Percentiles rank a stretch among this genome's conserved stretches.
Evolutionary conservation across 1,140 invertebrate genomes (phyloP).

Genomic region (Ceratosolen fusciceps): DNA sequence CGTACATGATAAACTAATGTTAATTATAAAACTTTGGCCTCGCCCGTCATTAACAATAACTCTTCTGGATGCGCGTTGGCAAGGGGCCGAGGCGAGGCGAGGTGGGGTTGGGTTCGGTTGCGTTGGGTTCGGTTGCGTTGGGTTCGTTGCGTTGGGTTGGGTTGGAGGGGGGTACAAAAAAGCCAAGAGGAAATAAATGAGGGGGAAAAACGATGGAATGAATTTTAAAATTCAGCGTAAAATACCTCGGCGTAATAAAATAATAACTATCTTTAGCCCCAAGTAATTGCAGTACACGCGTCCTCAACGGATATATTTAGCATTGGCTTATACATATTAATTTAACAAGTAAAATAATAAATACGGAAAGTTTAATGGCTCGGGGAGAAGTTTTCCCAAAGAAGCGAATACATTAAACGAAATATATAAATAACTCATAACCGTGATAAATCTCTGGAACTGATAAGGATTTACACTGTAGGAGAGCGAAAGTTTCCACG

Average conservation of each 20-base stretch:
- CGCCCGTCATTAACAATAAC: not conserved
- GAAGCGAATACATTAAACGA: constrained; percentile 4
- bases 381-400: constrained; percentile 2
- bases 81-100: no score
- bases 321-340: constrained; percentile 37
- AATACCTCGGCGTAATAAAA: not conserved
- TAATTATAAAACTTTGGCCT: not conserved
- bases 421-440: constrained; percentile 29
- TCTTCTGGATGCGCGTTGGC: no score
- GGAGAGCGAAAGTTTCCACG: not conserved
- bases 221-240: not conserved
- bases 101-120: no score
- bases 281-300: not conserved
- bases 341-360: constrained; percentile 35
- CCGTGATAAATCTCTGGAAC: constrained; percentile 19
- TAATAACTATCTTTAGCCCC: not conserved
- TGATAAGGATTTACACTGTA: constrained; percentile 22
- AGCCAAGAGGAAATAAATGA: no score
- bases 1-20: not conserved
- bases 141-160: no score
- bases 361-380: constrained; percentile 31
- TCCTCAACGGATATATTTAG: constrained; percentile 17
- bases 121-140: no score
- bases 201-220: not conserved
- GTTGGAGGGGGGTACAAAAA: no score